These are phyloP conservation scores for Microplitis manilae DNA, from an alignment of 2,888 invertebrate species.

Conservation along the genomic window DNA sequence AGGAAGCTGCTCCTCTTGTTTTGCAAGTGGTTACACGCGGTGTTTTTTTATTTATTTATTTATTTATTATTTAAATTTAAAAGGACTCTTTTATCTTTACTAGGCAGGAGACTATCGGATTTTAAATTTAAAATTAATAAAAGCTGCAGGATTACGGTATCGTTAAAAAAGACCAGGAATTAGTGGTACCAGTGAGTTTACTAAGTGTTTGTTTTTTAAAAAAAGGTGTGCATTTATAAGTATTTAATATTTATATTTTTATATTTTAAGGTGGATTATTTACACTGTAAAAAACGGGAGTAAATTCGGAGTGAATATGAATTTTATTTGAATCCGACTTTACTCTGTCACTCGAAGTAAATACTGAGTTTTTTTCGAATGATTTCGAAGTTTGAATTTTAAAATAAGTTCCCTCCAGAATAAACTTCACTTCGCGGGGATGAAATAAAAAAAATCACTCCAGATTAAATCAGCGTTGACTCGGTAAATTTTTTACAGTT, in stretches of 20 bases:
- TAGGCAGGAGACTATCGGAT: neutral
- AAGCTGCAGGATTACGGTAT: neutral
- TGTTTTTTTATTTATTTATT: slow-evolving; percentile 12
- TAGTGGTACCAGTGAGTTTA: neutral
- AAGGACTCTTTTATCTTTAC: neutral
- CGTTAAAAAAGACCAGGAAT: neutral
- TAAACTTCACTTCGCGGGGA: too few relatives aligned
- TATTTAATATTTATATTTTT: neutral
- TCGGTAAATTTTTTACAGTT: too few relatives aligned
- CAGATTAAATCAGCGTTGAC: too few relatives aligned
- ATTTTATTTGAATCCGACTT: too few relatives aligned
- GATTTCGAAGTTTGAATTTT: too few relatives aligned
- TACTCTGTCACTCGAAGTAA: too few relatives aligned
- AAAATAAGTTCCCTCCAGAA: too few relatives aligned
- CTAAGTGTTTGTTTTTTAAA: slow-evolving; percentile 10
- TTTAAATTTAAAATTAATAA: neutral
- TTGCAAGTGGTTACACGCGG: slow-evolving; percentile 1
- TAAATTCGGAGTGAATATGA: neutral
- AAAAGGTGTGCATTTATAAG: slow-evolving; percentile 14
- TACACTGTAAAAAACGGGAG: neutral
- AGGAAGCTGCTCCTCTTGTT: slow-evolving; percentile 6
- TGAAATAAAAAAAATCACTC: too few relatives aligned
- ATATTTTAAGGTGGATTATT: neutral
- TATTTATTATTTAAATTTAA: slow-evolving; percentile 16
- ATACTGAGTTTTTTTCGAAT: too few relatives aligned